These are phyloP conservation scores for Lophotriccus pileatus DNA, from an alignment of 2,797 vertebrate species.

Conservation along the genomic window DNA sequence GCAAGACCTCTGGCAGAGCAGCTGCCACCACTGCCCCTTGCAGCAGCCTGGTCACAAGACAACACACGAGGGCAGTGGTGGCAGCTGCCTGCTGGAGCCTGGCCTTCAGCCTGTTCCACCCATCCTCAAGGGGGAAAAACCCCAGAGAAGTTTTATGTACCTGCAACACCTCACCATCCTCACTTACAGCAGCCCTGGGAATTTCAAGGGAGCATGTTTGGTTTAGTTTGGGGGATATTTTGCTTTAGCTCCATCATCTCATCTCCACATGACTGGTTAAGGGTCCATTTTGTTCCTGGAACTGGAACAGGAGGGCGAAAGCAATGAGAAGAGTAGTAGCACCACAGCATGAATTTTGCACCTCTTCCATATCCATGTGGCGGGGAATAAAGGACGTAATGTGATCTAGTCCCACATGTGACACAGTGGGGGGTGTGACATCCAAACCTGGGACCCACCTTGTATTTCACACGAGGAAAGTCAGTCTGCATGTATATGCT, in stretches of 20 bases:
- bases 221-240: not conserved
- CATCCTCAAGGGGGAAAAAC: fast-evolving
- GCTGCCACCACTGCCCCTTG: not conserved
- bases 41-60: not conserved
- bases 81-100: not conserved
- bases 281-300: not conserved
- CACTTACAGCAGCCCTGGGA: not conserved
- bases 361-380: not conserved
- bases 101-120: not conserved
- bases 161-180: not conserved
- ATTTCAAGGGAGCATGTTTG: fast-evolving
- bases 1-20: not conserved
- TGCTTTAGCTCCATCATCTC: not conserved
- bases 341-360: not conserved
- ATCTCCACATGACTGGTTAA: not conserved
- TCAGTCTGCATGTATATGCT: not conserved
- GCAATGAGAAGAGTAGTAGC: not conserved
- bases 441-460: not conserved
- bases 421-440: not conserved
- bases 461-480: not conserved
- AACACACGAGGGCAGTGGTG: not conserved
- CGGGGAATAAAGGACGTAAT: not conserved
- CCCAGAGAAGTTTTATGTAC: not conserved
- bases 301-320: not conserved
- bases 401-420: not conserved